phyloP scores from a whole-genome alignment of 2,888 invertebrate genomes.

The Cheilosia urbana region DNA sequence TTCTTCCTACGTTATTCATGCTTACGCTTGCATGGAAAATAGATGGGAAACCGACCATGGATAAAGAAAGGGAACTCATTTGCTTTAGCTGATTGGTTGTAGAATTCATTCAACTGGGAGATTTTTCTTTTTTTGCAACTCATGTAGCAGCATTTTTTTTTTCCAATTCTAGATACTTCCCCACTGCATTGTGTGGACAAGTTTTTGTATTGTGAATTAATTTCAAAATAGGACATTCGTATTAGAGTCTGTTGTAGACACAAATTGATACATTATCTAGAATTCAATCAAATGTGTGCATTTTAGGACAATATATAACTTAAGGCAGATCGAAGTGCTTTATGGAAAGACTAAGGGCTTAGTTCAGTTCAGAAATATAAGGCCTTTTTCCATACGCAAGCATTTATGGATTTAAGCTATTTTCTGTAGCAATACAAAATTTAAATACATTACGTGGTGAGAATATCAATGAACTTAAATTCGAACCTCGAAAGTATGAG shows the following conservation, averaged over 20 bases:
- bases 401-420: too few species aligned
- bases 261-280: too few species aligned
- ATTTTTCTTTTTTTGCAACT: constrained; percentile 28
- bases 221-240: not conserved
- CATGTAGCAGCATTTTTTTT: not conserved
- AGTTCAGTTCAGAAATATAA: too few species aligned
- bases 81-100: constrained; percentile 60
- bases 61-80: constrained; percentile 45
- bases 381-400: too few species aligned
- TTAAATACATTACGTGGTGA: too few species aligned
- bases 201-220: constrained; percentile 10
- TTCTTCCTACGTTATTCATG: constrained; percentile 32
- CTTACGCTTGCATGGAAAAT: constrained; percentile 43
- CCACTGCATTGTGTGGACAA: constrained; percentile 12
- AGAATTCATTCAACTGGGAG: constrained; percentile 42
- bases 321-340: too few species aligned
- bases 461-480: too few species aligned
- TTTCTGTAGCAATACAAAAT: too few species aligned
- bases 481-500: too few species aligned
- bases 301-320: too few species aligned
- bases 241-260: not conserved
- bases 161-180: not conserved
- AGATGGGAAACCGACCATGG: constrained; percentile 30
- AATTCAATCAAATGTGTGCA: too few species aligned
- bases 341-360: too few species aligned